Percentiles rank a stretch among this genome's conserved stretches.
phyloP scores from a whole-genome alignment of 2,888 invertebrate species.

The Sesia bembeciformis region DNA sequence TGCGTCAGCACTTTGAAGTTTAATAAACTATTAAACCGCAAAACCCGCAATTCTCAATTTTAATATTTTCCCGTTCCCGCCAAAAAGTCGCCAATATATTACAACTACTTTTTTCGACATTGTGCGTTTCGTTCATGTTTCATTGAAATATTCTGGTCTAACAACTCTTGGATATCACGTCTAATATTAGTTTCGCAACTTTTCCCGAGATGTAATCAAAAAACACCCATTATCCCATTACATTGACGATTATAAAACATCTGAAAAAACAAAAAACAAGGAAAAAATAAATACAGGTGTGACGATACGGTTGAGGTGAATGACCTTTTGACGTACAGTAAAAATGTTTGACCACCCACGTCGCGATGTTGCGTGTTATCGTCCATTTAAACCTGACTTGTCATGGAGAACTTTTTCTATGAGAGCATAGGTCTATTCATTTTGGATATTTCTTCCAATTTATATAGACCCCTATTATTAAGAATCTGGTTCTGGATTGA shows the following conservation, averaged over 20 bases:
- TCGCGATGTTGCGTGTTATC: slow-evolving; percentile 15
- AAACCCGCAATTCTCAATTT: no score
- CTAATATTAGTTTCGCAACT: no score
- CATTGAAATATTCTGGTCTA: no score
- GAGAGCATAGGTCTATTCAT: background rate
- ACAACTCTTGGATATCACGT: no score
- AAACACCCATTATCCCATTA: background rate
- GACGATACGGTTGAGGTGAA: slow-evolving; percentile 35
- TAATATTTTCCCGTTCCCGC: no score
- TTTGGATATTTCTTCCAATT: background rate
- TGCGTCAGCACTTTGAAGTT: no score
- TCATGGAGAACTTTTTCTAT: background rate
- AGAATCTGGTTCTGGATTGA: no score
- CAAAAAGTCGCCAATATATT: no score
- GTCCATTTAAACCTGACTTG: background rate
- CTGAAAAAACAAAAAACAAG: slow-evolving; percentile 27
- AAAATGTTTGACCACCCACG: slow-evolving; percentile 66
- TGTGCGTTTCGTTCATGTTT: no score
- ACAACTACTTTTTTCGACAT: no score
- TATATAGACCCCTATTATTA: background rate
- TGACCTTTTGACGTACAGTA: slow-evolving; percentile 60
- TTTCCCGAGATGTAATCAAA: no score
- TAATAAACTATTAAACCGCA: no score
- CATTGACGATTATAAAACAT: slow-evolving; percentile 16
- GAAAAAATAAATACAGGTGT: slow-evolving; percentile 40